Percentiles rank a stretch among this genome's conserved stretches.
These are phyloP conservation scores for Acrocephalus arundinaceus DNA, from an alignment of 2,113 vertebrate species.

Conservation along the genomic window DNA sequence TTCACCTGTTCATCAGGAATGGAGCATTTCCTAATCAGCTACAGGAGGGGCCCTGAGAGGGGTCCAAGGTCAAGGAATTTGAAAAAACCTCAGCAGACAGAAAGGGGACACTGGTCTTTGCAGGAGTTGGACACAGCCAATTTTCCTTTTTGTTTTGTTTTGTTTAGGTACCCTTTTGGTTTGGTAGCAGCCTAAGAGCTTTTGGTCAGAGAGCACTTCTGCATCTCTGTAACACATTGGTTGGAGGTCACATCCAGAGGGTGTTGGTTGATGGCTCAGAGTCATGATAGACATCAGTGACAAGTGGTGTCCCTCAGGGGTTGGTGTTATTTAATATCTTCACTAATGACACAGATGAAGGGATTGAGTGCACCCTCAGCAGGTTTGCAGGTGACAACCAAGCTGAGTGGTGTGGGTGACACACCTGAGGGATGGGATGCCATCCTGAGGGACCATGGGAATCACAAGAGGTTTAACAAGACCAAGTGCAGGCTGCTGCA, in stretches of 20 bases:
- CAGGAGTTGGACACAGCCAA: background rate
- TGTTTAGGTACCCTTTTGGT: background rate
- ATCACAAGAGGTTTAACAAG: background rate
- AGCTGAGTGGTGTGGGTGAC: background rate
- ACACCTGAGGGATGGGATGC: background rate
- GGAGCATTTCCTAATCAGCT: conserved; percentile 17
- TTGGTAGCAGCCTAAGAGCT: background rate
- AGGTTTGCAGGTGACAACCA: background rate
- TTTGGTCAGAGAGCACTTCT: background rate
- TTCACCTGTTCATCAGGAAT: conserved; percentile 17
- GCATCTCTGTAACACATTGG: background rate
- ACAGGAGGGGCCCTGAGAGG: background rate
- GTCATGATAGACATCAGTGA: background rate
- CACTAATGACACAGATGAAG: background rate
- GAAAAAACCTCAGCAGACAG: background rate
- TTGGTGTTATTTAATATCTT: background rate
- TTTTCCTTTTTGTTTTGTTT: background rate
- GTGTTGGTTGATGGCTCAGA: background rate
- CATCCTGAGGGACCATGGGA: background rate
- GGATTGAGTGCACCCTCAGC: background rate
- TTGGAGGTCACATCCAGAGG: background rate
- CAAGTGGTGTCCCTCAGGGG: background rate
- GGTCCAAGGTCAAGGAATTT: background rate
- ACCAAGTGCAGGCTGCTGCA: background rate
- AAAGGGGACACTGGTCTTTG: background rate